A percentile compares a stretch with the other conserved stretches of the same genome.
phyloP scores from a whole-genome alignment of 2,113 vertebrate genomes.

The Ahaetulla prasina region DNA sequence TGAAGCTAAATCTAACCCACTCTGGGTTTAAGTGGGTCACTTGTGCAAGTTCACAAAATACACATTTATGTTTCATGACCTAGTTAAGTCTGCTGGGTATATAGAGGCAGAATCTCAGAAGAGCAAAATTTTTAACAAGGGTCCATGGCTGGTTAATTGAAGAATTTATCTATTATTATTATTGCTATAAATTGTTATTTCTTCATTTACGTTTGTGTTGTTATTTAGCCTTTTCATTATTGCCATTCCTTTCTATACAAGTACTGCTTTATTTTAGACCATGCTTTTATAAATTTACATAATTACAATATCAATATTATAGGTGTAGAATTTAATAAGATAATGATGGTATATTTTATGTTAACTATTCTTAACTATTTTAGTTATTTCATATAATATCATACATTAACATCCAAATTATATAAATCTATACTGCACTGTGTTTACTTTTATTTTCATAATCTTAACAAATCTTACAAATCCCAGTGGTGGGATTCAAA shows the following conservation, averaged over 20 bases:
- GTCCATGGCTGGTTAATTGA: background rate
- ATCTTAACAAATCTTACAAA: background rate
- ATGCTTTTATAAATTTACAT: background rate
- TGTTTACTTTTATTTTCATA: background rate
- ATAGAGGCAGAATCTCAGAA: background rate
- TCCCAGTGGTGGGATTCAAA: too few species aligned
- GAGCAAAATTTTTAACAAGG: background rate
- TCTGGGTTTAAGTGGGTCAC: background rate
- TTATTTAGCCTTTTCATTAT: background rate
- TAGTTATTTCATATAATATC: background rate
- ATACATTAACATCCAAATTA: background rate
- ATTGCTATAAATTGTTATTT: background rate
- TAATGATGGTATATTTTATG: background rate
- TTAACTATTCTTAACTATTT: background rate
- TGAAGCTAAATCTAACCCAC: background rate
- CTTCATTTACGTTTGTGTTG: background rate
- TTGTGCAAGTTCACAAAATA: background rate
- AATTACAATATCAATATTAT: background rate
- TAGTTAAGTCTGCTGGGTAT: background rate
- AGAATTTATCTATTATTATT: background rate
- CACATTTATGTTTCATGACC: background rate
- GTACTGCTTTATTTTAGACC: background rate
- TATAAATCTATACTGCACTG: background rate
- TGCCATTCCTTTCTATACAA: background rate
- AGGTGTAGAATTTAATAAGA: background rate